Base-by-base conservation (phyloP, 2,113 vertebrate species). In the Rissa tridactyla region DNA sequence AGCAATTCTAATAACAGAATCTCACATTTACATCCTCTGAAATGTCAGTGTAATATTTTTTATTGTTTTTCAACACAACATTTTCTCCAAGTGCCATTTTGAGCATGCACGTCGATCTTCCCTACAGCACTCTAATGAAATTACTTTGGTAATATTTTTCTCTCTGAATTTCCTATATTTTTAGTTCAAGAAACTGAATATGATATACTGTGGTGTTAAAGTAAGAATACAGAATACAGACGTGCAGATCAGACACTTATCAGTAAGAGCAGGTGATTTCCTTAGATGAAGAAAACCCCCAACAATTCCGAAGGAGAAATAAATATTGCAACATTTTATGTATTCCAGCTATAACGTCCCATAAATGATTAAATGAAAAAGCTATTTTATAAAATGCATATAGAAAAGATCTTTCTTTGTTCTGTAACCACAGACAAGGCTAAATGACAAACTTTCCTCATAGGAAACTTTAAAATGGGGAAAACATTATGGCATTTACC, bases 401-500 rank as follows among this genome's bases (percentile, higher is more conserved):
- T 34, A 92, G 36, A 83, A 57, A 57, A 57, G 26, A 68, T n/a
- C 51, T 91, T 91, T 69, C 52, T 80, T 88, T 88, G 49, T 57
- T 88, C 66, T 79, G 10, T 70, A 95, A 82, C 54, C 26, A 80
- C 42, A 82, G 42, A 80, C 13, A 85, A 1, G 4, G 13, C 16
- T 94, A 64, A 73, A 82, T 11, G 55, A 57, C 55, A 57, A 57
- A 32, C 30, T 79, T 75, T 73, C 34, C 54, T 83, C 49, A 66
- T 1, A 93, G 76, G 55, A 88, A 60, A 70, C 19, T 66, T 80
- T 52, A 60, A 91, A 91, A 69, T 16, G 1, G 11, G 19, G 81
- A 86, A 92, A 85, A 92, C 79, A 65, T 55, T 2, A 90, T 85
- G 82, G 46, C 51, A 92, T 94, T 90, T 92, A 90, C 54, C 71